phyloP scores from a whole-genome alignment of 2,113 vertebrate species.

The Suricata suricatta region DNA sequence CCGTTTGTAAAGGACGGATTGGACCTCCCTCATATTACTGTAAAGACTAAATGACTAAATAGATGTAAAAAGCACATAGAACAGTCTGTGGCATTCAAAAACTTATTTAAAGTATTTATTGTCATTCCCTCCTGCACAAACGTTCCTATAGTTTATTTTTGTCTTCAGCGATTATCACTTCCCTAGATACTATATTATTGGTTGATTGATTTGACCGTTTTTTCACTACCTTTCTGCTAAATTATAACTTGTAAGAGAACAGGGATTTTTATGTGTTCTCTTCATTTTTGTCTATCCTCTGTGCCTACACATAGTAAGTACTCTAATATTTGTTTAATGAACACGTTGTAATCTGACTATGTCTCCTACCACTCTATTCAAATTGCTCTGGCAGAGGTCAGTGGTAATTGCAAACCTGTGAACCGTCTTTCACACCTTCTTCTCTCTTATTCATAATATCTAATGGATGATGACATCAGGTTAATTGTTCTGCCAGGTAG shows the following conservation, averaged over 20 bases:
- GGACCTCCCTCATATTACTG: neutral
- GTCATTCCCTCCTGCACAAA: neutral
- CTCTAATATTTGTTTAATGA: neutral
- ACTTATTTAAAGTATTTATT: neutral
- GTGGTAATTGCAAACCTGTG: neutral
- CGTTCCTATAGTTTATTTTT: constrained; percentile 7
- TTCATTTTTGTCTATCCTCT: neutral
- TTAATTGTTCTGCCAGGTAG: neutral
- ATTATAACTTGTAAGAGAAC: neutral
- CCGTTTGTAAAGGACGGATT: neutral
- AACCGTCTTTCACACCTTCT: neutral
- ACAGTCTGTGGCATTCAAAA: neutral
- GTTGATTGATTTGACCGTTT: neutral
- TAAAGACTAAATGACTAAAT: constrained; percentile 20
- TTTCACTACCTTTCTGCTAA: neutral
- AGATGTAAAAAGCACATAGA: neutral
- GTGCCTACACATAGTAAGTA: neutral
- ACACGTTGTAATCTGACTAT: neutral
- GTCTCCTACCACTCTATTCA: neutral
- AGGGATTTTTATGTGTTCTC: neutral
- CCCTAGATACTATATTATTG: neutral
- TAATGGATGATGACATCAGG: neutral
- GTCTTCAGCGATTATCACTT: neutral
- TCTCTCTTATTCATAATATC: neutral
- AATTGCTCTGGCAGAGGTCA: neutral